phyloP scores from a whole-genome alignment of 2,113 vertebrate species.

The Neolamprologus falcicula region DNA sequence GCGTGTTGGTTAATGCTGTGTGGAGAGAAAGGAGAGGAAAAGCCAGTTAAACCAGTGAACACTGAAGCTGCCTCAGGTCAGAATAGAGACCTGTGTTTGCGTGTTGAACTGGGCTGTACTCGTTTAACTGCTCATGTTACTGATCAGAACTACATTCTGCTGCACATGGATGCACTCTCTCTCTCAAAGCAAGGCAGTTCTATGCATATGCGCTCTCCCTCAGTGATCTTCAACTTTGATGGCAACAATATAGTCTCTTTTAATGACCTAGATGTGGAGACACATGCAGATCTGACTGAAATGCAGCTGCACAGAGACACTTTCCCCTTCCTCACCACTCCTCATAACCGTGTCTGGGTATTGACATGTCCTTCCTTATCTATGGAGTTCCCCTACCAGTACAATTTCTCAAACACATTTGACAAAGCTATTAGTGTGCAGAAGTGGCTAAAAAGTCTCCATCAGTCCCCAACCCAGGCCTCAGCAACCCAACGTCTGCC shows the following conservation, averaged over 20 bases:
- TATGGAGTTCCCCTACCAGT: constrained; percentile 92
- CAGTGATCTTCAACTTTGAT: constrained; percentile 82
- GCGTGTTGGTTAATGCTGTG: constrained; percentile 68
- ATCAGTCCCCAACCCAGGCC: constrained; percentile 28
- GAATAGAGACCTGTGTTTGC: constrained; percentile 60
- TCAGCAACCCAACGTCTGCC: constrained; percentile 55
- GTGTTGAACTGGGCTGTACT: constrained; percentile 76
- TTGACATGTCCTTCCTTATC: constrained; percentile 76
- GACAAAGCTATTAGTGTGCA: constrained; percentile 86
- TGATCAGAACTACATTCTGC: constrained; percentile 78
- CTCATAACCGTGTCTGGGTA: constrained; percentile 82
- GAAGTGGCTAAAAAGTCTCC: constrained; percentile 92
- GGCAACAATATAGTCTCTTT: constrained; percentile 88
- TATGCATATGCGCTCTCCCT: constrained; percentile 74
- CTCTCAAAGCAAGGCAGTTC: constrained; percentile 68
- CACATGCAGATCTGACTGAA: constrained; percentile 76
- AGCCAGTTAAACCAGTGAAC: not conserved
- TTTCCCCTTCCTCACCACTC: constrained; percentile 76
- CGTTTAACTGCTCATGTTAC: constrained; percentile 80
- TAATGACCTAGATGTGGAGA: constrained; percentile 77
- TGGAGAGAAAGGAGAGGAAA: not conserved
- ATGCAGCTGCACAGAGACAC: constrained; percentile 78
- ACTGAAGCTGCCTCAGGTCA: not conserved
- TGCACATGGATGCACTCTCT: constrained; percentile 73
- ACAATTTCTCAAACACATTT: constrained; percentile 89